These are phyloP conservation scores for Sphecodes monilicornis DNA, from an alignment of 2,888 invertebrate genomes.

Conservation along the genomic window DNA sequence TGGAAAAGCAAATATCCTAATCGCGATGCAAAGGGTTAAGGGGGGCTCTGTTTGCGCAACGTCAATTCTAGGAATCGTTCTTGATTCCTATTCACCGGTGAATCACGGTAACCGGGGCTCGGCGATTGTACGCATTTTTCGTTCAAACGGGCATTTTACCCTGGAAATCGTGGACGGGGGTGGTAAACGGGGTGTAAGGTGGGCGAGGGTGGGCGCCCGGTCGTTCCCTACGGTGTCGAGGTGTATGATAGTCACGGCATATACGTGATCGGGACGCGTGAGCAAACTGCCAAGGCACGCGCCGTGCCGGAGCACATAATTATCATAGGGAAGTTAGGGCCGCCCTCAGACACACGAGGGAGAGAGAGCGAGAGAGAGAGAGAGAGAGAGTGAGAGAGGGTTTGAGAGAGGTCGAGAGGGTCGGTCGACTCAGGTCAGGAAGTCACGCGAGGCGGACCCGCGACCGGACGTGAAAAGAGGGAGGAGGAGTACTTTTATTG, in stretches of 20 bases:
- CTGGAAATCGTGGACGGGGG: conserved; percentile 33
- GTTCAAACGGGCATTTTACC: conserved; percentile 45
- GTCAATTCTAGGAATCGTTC: background rate
- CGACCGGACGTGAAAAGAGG: conserved; percentile 56
- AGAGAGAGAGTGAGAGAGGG: conserved; percentile 13
- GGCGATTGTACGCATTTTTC: conserved; percentile 56
- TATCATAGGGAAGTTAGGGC: conserved; percentile 77
- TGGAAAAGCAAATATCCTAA: background rate
- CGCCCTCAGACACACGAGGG: conserved; percentile 54
- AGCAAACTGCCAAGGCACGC: conserved; percentile 80
- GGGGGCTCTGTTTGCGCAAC: background rate
- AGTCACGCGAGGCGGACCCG: conserved; percentile 80
- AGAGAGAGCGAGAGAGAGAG: background rate
- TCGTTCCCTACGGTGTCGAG: conserved; percentile 76
- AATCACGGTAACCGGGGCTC: conserved; percentile 48
- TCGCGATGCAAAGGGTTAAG: background rate
- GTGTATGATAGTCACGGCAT: conserved; percentile 78
- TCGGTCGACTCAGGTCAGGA: conserved; percentile 74
- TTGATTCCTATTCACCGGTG: background rate
- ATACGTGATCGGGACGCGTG: conserved; percentile 75
- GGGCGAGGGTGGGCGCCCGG: conserved; percentile 51
- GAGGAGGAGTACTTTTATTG: conserved; percentile 69
- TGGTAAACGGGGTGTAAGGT: background rate
- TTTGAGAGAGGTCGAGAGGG: conserved; percentile 56
- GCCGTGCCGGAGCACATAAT: conserved; percentile 80